Evolutionary conservation across 2,113 vertebrate species (phyloP).

Genomic region (Oophaga pumilio): DNA sequence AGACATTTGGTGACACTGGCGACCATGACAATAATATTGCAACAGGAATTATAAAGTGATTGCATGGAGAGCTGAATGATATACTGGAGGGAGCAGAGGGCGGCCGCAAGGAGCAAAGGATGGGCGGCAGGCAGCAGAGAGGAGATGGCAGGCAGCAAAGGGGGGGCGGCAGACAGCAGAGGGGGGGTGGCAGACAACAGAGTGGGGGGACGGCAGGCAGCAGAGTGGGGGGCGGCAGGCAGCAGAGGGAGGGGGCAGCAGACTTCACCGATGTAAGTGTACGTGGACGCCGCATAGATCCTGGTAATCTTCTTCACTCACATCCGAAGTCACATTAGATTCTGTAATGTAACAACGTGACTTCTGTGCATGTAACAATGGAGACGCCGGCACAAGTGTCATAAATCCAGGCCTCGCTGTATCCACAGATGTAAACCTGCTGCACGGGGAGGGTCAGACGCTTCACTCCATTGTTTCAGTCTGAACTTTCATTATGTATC

Average conservation of each 20-base stretch:
- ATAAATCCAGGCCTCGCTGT: not conserved
- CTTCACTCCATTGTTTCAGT: not conserved
- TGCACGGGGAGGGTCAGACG: not conserved
- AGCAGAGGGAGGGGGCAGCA: too few relatives aligned
- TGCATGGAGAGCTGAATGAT: too few relatives aligned
- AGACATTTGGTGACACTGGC: not conserved
- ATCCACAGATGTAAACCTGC: not conserved
- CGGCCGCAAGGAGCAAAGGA: not conserved
- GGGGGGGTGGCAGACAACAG: too few relatives aligned
- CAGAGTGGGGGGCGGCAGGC: too few relatives aligned
- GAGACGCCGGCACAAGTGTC: not conserved
- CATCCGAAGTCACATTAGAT: not conserved
- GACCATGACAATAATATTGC: not conserved
- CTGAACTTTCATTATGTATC: not conserved
- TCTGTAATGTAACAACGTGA: not conserved
- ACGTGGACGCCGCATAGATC: not conserved
- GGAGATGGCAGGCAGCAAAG: too few relatives aligned
- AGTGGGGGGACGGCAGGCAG: too few relatives aligned
- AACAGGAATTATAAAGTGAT: not conserved
- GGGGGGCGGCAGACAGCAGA: too few relatives aligned
- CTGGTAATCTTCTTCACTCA: not conserved
- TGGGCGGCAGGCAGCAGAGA: too few relatives aligned
- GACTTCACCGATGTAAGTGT: not conserved
- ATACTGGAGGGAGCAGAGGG: too few relatives aligned
- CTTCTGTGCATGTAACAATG: not conserved